Evolutionary conservation across 2,888 invertebrate genomes (phyloP).

Genomic region (Anthrax anthrax): DNA sequence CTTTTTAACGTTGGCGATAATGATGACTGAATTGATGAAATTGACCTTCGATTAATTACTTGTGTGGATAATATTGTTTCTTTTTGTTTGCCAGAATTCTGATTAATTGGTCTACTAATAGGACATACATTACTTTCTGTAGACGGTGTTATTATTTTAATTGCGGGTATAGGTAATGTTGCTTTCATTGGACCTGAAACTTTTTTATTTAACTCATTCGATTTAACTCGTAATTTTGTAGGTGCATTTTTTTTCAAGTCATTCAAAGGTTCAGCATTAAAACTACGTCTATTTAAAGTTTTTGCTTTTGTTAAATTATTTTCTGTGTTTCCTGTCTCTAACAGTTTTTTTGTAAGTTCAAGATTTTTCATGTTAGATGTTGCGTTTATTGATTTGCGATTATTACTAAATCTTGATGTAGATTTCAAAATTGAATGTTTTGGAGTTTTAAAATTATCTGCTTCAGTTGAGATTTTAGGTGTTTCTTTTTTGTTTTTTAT

Average conservation of each 20-base stretch:
- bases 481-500: background rate
- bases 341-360: background rate
- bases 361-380: background rate
- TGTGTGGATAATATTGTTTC: no score
- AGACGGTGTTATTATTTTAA: conserved; percentile 19
- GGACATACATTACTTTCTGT: no score
- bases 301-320: background rate
- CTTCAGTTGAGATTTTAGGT: background rate
- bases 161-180: conserved; percentile 18
- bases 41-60: no score
- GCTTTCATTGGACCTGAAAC: conserved; percentile 19
- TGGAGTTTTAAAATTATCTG: background rate
- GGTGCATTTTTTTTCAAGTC: background rate
- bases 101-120: no score
- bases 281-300: no score
- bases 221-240: conserved; percentile 10
- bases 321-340: background rate
- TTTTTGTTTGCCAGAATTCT: no score
- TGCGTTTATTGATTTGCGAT: background rate
- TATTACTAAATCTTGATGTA: no score
- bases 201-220: conserved; percentile 14
- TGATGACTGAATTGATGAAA: no score
- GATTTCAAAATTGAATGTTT: background rate
- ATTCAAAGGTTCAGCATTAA: no score
- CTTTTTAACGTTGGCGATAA: no score